Evolutionary conservation across 2,888 invertebrate species (phyloP).

Genomic region (Ichneumoninae sp.): DNA sequence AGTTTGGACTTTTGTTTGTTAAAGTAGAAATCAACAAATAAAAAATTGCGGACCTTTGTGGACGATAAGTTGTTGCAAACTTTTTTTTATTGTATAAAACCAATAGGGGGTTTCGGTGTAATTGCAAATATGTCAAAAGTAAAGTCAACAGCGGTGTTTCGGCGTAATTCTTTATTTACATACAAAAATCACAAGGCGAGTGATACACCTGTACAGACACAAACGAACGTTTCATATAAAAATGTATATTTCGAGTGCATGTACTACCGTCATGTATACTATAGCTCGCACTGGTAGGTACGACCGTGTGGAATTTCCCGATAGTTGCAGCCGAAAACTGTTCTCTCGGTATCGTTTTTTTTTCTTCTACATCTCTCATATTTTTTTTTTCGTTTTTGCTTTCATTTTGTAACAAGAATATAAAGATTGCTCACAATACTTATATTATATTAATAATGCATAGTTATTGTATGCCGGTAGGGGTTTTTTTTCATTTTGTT

Average conservation of each 20-base stretch:
- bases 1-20: no score
- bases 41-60: no score
- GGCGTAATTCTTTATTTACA: constrained; percentile 71
- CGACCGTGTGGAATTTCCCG: constrained; percentile 31
- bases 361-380: constrained; percentile 34
- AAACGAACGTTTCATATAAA: constrained; percentile 5
- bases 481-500: not conserved
- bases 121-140: not conserved
- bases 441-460: constrained; percentile 49
- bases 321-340: constrained; percentile 36
- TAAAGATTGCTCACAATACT: constrained; percentile 36
- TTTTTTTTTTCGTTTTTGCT: constrained; percentile 47
- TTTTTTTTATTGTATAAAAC: not conserved
- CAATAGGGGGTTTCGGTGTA: no score
- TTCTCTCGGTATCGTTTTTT: constrained; percentile 39
- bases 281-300: constrained; percentile 51
- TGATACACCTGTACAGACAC: constrained; percentile 26
- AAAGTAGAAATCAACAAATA: no score
- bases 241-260: constrained; percentile 35
- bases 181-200: constrained; percentile 68
- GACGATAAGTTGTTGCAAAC: no score
- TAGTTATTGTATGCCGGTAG: constrained; percentile 57
- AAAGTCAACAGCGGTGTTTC: constrained; percentile 9
- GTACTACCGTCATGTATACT: constrained; percentile 44
- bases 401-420: constrained; percentile 49